These are phyloP conservation scores for Chrysolina americana DNA, from an alignment of 2,888 invertebrate species.

Conservation along the genomic window DNA sequence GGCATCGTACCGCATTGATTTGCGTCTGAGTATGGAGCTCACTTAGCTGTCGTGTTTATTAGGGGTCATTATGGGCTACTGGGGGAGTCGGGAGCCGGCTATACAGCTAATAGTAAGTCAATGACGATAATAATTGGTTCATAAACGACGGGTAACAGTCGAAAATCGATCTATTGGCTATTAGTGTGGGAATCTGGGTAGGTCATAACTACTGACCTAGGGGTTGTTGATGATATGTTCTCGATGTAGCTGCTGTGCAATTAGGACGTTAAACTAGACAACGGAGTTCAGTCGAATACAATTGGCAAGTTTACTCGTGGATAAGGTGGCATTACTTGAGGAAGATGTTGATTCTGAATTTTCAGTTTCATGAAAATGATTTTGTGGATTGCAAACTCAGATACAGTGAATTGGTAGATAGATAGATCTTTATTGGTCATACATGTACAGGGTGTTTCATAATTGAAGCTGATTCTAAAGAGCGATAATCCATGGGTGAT, in stretches of 20 bases:
- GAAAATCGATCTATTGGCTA: constrained; percentile 19
- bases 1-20: constrained; percentile 28
- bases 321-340: too few species aligned
- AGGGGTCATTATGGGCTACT: constrained; percentile 7
- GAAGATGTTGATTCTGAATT: too few species aligned
- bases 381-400: too few species aligned
- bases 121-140: constrained; percentile 27
- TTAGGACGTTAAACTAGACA: not conserved
- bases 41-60: constrained; percentile 21
- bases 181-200: not conserved
- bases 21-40: constrained; percentile 22
- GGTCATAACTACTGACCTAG: not conserved
- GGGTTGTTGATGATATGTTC: constrained; percentile 6
- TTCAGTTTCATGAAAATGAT: too few species aligned
- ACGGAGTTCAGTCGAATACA: not conserved
- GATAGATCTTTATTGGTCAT: too few species aligned
- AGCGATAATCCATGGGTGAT: too few species aligned
- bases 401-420: too few species aligned
- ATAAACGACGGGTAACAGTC: constrained; percentile 18
- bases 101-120: constrained; percentile 21
- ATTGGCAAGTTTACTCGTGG: not conserved
- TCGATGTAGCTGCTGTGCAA: not conserved
- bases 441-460: too few species aligned
- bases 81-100: not conserved
- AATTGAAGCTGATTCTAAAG: too few species aligned